Evolutionary conservation across 2,888 invertebrate genomes (phyloP), one percentile per base, ranked within the genome.

Genomic region (Ormyrus nitidulus): DNA sequence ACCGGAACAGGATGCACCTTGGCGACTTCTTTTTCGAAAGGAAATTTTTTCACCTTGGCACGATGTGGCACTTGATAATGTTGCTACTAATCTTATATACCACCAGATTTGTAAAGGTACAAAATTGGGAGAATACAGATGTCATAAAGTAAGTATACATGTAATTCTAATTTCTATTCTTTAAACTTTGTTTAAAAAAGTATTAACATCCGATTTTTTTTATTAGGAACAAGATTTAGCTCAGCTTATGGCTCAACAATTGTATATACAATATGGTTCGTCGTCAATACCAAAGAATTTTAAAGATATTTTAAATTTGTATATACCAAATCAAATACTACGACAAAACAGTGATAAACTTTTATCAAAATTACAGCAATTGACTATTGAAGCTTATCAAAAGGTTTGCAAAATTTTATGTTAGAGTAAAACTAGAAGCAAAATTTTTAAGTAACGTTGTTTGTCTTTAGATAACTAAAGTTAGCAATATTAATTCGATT

Each of bases 31-130:
- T 90, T 94, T 96, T 89, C 92, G 97, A 71, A 96, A 95, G 91
- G 98, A 98, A 92, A 95, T 98, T 78, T 97, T 97, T 90, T 93
- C 95, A 44, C 96, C 97, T 0, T 98, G 98, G 98, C 97, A 98
- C 88, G 95, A 98, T 91, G 96, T 98, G 5, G 89, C 93, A 0
- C 93, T 94, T 79, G 98, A 98, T 91, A 90, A 93, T 0, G 93
- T 96, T 0, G 95, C 97, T 3, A 97, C 97, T 0, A 94, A 97
- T 90, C 92, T 99, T 75, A 97, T 98, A 85, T 99, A 97, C 90
- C 94, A 95, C 86, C 97, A 97, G 92, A 92, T 98, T 6, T 94
- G 96, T 0, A 93, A 96, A 76, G 98, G 98, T 1, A 93, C 98
- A 19, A 97, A 96, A 90, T 96, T 94, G 89, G 98, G 98, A 8